Evolutionary conservation across 2,113 vertebrate species (phyloP).

Genomic region (Elgaria multicarinata): DNA sequence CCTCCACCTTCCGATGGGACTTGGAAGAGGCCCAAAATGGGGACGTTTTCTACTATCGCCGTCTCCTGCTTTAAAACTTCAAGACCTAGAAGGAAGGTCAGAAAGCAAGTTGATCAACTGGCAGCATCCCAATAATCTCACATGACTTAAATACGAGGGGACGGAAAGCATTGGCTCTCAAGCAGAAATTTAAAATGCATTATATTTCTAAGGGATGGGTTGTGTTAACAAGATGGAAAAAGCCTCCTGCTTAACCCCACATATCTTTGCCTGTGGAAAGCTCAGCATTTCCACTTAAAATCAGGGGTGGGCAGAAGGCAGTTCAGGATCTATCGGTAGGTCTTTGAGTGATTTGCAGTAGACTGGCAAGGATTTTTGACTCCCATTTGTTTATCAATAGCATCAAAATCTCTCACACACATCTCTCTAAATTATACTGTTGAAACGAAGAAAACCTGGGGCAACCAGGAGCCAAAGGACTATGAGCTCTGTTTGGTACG

Average conservation of each 20-base stretch:
- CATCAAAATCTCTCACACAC: no score
- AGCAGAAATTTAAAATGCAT: background rate
- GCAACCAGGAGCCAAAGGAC: no score
- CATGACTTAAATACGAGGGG: background rate
- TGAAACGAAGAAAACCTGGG: no score
- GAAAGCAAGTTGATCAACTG: background rate
- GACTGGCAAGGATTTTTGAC: no score
- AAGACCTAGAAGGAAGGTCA: constrained; percentile 80
- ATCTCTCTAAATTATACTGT: no score
- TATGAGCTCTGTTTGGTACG: no score
- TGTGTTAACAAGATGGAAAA: background rate
- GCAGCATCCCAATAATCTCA: background rate
- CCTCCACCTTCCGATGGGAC: constrained; percentile 90
- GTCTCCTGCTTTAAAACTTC: constrained; percentile 98
- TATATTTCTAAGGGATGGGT: background rate
- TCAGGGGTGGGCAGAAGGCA: background rate
- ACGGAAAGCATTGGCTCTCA: background rate
- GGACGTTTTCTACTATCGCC: constrained; percentile 89
- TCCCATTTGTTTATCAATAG: no score
- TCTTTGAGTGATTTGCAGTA: no score
- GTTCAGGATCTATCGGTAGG: no score
- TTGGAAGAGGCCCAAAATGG: constrained; percentile 95
- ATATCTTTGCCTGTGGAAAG: background rate
- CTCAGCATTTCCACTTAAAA: background rate
- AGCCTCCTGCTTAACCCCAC: background rate